Conservation (phyloP, 2,888 invertebrate genomes). For the Stegana nigrithorax region DNA sequence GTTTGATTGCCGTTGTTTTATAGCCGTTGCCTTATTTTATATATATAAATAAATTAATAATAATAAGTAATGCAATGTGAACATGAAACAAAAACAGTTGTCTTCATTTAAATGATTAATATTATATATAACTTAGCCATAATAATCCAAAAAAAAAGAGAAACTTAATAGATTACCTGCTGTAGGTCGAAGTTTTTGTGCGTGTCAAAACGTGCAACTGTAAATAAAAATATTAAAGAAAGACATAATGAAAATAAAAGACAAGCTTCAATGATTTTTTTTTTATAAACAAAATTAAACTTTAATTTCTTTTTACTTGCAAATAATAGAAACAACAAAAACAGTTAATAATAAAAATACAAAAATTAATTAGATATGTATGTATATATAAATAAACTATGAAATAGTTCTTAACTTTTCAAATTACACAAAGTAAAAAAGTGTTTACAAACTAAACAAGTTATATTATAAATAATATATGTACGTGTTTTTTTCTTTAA, state of each 20-base stretch:
- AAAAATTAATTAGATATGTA: constrained; percentile 11
- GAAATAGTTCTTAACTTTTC: not conserved
- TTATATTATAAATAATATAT: too few relatives aligned
- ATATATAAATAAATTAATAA: too few relatives aligned
- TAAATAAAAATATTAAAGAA: not conserved
- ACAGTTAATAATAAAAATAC: constrained; percentile 25
- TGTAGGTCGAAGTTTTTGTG: too few relatives aligned
- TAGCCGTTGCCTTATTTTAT: too few relatives aligned
- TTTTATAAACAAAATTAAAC: constrained; percentile 24
- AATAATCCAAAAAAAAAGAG: too few relatives aligned
- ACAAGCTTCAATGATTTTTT: not conserved
- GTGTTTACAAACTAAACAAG: not conserved
- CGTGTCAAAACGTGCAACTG: not conserved
- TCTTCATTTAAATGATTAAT: too few relatives aligned
- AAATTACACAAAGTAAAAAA: constrained; percentile 2
- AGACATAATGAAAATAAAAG: constrained; percentile 26
- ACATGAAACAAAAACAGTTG: too few relatives aligned
- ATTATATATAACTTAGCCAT: too few relatives aligned
- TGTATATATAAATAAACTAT: not conserved
- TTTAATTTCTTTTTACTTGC: constrained; percentile 26
- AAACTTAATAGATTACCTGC: not conserved
- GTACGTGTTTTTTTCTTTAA: too few relatives aligned
- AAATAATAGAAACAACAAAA: constrained; percentile 33
- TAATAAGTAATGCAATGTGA: too few relatives aligned
- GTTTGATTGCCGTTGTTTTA: too few relatives aligned